Evolutionary conservation across 2,113 vertebrate genomes (phyloP), one percentile per base, ranked within the genome.

Genomic region (Calidris pygmaea): DNA sequence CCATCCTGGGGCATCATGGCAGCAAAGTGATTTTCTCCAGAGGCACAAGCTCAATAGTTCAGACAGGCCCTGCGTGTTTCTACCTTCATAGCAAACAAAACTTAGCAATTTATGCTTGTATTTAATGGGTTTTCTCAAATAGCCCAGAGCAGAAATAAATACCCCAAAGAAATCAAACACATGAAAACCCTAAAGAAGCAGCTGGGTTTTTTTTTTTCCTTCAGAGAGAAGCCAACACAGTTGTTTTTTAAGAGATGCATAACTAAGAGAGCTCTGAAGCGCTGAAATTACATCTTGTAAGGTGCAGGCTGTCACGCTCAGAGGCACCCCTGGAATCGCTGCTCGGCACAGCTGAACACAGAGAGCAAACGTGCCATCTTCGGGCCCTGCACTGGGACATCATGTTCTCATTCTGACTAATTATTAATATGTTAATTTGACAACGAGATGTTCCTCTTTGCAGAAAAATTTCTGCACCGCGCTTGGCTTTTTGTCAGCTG

Each of bases 381-480:
- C 4, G 3, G 58, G 75, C 79, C 91, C 75, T 30, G 79, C 1
- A 0, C 3, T 66, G 90, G 81, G 47, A 94, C 92, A 30, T 16
- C 1, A 7, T 16, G 20, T 87, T 93, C 95, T 67, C 58, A 1
- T 48, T 48, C 84, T 76, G 86, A 34, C 93, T 93, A 92, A 95
- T 96, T 95, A 92, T 82, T 90, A 85, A 79, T 92, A 93, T 92
- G 96, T 85, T 95, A 94, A 97, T 97, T 96, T 82, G 94, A 94
- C 92, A 67, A 73, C 0, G 12, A 77, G 95, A 35, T 29, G 58
- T 85, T 90, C 73, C 20, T 67, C 67, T 76, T 78, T 1, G 56
- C 4, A 34, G 76, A 20, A 39, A 3, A 9, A 43, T 60, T 43
- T 73, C 84, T 4, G 50, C 1, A 0, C 19, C 2, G 2, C 3